Base-by-base conservation (phyloP, 2,113 vertebrate species). In the Ictalurus furcatus region DNA sequence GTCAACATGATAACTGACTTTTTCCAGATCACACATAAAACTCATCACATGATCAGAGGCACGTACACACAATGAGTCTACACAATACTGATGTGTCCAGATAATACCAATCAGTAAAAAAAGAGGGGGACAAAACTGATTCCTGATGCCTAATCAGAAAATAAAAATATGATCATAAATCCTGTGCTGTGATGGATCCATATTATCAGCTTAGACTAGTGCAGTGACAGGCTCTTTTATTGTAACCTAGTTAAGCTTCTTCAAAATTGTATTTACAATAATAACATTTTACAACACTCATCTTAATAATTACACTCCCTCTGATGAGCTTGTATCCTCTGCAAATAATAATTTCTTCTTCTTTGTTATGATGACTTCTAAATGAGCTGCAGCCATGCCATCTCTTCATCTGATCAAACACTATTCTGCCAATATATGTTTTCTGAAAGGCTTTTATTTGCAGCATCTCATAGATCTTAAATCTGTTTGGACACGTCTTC, bases 351-450 rank as follows among this genome's bases (percentile, higher is more conserved):
- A 73, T 61, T 71, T 83, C 48, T 58, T 67, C 67, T 81, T 58
- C 61, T 71, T 80, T 81, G 44, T 28, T 16, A 30, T 71, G 48
- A 87, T 87, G 86, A 23, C 61, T 87, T 56, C 30, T 69, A 82
- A 81, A 87, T 87, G 63, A 82, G 78, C 86, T 56, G 59, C 56
- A 54, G 44, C 40, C 76, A 48, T 80, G 78, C 21, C n/a, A 58
- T 58, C 63, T 58, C 78, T 58, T 83, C 4, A 44, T 69, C 44
- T 69, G 48, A 82, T 25, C 30, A 71, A 82, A 78, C 34, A 28
- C 65, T 69, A 19, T 67, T 30, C 71, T 79, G 85, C 84, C 73
- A 90, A 93, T 87, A 94, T 94, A 80, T 78, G 85, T 52, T 40
- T 65, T 61, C 86, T 87, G 19, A 30, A 79, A 80, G 28, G 14